Base-by-base conservation (phyloP, 2,888 invertebrate species). In the Deroplatys truncata region DNA sequence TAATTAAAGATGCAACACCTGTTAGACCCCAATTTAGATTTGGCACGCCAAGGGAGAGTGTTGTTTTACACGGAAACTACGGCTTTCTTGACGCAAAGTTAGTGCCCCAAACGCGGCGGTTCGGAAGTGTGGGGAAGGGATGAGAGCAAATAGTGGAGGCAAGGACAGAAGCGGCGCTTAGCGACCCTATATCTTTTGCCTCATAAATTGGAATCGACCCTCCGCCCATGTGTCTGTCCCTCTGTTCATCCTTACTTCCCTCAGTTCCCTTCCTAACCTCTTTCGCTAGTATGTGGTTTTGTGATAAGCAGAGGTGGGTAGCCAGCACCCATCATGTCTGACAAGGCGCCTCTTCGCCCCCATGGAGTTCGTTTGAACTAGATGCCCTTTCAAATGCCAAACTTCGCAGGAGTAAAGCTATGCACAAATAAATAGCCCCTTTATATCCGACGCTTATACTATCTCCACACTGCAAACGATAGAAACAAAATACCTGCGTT, bases 151-250 rank as follows among this genome's bases (percentile, higher is more conserved):
- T 72, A 72, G 56, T 72, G 25, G 56, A 72, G 56, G 56, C 25
- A 72, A 72, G 56, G 56, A 72, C 56, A 72, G 56, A 72, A 72
- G 25, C 25, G 56, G 56, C 56, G 56, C 56, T 72, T 72, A 72
- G 56, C 56, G 56, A 72, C 56, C 56, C 28, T 87, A 87, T 89
- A 89, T 89, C 89, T 89, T 84, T 89, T 82, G 83, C 84, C 89
- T 84, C 89, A 89, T 89, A 89, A 89, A 89, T 89, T 86, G 89
- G 89, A 86, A 89, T 89, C 89, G 86, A 43, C 49, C 86, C 89
- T 84, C 84, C 84, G 16, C 49, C 72, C 25, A 25, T 86, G 43
- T 86, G 43, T 86, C 86, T 86, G n/a, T 86, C 86, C 49, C 31
- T 86, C 86, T 86, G 43, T 86, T 49, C 43, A 31, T 85, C 85